A percentile compares a stretch with the other conserved stretches of the same genome.
Evolutionary conservation across 2,888 invertebrate genomes (phyloP).

Genomic region (Drosophila robusta): DNA sequence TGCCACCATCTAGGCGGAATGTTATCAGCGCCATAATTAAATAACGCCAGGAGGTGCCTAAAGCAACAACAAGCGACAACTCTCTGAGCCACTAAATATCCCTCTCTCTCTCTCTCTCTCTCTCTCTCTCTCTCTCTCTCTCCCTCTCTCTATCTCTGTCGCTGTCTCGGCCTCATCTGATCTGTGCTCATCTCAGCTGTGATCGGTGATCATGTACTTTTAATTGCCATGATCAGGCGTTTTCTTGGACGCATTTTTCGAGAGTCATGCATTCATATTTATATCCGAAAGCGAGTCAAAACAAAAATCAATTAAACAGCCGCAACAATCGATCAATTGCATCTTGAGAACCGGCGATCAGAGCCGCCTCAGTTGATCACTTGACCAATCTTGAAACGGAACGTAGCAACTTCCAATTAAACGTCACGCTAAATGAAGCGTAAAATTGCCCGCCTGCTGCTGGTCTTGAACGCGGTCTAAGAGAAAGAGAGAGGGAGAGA

Average conservation of each 20-base stretch:
- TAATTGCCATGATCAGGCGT: conserved; percentile 70
- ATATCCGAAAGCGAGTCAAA: conserved; percentile 59
- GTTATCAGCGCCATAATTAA: conserved; percentile 85
- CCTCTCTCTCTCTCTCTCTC: neutral
- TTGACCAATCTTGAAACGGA: conserved; percentile 38
- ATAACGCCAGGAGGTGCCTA: conserved; percentile 83
- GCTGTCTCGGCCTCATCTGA: neutral
- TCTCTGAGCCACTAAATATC: conserved; percentile 8
- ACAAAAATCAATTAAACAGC: conserved; percentile 75
- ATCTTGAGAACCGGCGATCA: conserved; percentile 34
- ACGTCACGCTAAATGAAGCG: conserved; percentile 81
- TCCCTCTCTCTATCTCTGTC: neutral
- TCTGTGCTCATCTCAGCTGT: conserved; percentile 31
- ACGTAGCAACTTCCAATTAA: conserved; percentile 75
- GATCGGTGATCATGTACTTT: conserved; percentile 55
- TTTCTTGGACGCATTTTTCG: conserved; percentile 34
- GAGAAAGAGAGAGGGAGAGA: conserved; percentile 11
- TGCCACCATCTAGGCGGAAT: conserved; percentile 84
- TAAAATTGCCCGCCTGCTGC: conserved; percentile 80
- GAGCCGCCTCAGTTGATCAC: conserved; percentile 34
- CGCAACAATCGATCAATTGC: conserved; percentile 73
- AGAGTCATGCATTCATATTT: conserved; percentile 54
- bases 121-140: neutral
- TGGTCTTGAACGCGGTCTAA: conserved; percentile 66
- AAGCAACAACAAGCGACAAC: conserved; percentile 9